Base-by-base conservation (phyloP, 1,140 invertebrate genomes). In the Drosophila azteca region DNA sequence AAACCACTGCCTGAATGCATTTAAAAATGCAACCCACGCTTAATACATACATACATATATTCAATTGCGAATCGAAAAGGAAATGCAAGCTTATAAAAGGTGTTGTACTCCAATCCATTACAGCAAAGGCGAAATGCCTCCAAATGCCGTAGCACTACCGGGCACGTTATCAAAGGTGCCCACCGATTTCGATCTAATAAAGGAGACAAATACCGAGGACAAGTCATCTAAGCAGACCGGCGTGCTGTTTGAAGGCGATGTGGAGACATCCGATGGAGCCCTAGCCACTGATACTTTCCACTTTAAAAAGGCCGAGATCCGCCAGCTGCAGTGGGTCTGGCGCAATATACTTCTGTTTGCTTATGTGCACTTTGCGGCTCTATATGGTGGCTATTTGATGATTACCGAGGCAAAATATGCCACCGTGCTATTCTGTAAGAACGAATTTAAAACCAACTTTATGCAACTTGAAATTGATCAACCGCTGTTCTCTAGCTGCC, bases 301-400 rank as follows among this genome's bases (percentile, higher is more conserved):
- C 63, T 53, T 73, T 1, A 91, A 91, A 15, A 70, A 72, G 50
- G 87, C 90, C 1, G 83, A 91, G 44, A 76, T 79, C 22, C 90
- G 92, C 24, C 91, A 93, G 68, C 78, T 93, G 13, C 77, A 95
- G 79, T 95, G 97, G 48, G 98, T 99, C 0, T 99, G 98, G 98
- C 94, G 95, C 66, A 99, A 99, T 91, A 97, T 99, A 13, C 92
- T 96, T 1, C 91, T 97, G 0, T 98, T 99, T 90, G 83, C 92
- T 2, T 95, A 95, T 61, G 93, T 99, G n/a, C 98, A 99, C 92
- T n/a, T 96, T 6, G 95, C 95, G 13, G 96, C 97, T 1, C 9
- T 99, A 0, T 98, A 98, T 91, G 97, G 97, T 31, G 75, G 95
- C 1, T 98, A 96, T 78, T 93, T 98, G 1, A 93, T 95, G 65